Percentiles rank a stretch among this genome's conserved stretches.
Conservation (phyloP, 35 echinoderm and acorn worm genomes). For the Holothuria glaberrima region DNA sequence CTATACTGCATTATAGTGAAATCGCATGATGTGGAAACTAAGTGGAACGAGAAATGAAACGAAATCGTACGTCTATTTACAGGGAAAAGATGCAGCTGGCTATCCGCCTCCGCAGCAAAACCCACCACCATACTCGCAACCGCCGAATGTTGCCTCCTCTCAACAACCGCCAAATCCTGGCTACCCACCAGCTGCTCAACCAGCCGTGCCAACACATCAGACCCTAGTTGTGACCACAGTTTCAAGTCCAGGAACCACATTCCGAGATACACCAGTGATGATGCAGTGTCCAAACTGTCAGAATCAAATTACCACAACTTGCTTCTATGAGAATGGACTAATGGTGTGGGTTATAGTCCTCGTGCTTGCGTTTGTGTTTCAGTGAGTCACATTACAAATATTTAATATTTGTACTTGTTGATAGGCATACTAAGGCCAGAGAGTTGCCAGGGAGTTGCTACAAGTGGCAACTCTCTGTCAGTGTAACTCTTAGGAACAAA, state of each 20-base stretch:
- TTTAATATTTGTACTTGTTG: background rate
- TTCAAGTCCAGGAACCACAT: background rate
- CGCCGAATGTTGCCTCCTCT: background rate
- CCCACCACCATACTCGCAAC: constrained; percentile 1
- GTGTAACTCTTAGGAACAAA: no score
- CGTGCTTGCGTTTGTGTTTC: constrained; percentile 23
- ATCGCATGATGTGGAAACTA: no score
- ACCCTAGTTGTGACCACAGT: constrained; percentile 15
- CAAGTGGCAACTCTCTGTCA: no score
- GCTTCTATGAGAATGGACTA: constrained; percentile 11
- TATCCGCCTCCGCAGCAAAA: background rate
- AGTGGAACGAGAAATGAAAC: no score
- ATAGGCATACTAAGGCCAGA: no score
- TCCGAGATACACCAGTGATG: constrained; percentile 11
- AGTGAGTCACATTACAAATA: background rate
- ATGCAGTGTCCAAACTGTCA: constrained; percentile 50
- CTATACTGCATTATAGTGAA: no score
- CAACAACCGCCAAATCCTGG: background rate
- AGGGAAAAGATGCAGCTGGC: background rate
- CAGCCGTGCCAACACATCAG: background rate
- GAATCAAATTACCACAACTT: constrained; percentile 20
- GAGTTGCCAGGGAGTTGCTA: no score
- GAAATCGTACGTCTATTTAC: no score
- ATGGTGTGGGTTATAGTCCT: constrained; percentile 28
- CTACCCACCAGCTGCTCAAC: background rate